Evolutionary conservation across 2,113 vertebrate genomes (phyloP).

Genomic region (Chloropsis cyanopogon): DNA sequence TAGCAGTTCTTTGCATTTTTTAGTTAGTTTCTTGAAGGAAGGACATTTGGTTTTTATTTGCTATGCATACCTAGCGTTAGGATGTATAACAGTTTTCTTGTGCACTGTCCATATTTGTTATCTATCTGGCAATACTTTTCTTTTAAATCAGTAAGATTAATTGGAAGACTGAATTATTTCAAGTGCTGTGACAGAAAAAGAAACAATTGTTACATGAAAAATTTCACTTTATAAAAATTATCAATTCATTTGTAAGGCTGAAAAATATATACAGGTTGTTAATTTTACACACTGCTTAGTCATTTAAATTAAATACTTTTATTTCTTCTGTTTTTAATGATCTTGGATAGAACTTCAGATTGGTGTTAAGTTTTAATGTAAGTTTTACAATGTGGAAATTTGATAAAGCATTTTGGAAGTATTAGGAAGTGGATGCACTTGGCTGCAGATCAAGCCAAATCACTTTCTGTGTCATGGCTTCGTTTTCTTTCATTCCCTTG

Average conservation of each 20-base stretch:
- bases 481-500: background rate
- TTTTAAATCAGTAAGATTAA: background rate
- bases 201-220: background rate
- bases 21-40: background rate
- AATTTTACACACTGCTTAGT: background rate
- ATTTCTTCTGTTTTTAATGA: background rate
- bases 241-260: background rate
- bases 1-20: background rate
- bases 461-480: background rate
- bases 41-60: background rate
- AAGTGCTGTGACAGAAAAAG: background rate
- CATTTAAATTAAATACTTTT: background rate
- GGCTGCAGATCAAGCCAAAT: background rate
- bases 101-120: background rate
- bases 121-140: background rate
- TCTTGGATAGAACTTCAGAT: background rate
- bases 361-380: background rate
- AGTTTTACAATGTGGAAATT: background rate
- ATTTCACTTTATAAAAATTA: background rate
- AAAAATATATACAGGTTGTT: background rate
- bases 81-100: background rate
- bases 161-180: background rate
- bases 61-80: rapidly evolving
- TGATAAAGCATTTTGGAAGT: background rate
- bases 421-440: background rate